Evolutionary conservation across 2,113 vertebrate genomes (phyloP), one percentile per base, ranked within the genome.

Genomic region (Theristicus caerulescens): DNA sequence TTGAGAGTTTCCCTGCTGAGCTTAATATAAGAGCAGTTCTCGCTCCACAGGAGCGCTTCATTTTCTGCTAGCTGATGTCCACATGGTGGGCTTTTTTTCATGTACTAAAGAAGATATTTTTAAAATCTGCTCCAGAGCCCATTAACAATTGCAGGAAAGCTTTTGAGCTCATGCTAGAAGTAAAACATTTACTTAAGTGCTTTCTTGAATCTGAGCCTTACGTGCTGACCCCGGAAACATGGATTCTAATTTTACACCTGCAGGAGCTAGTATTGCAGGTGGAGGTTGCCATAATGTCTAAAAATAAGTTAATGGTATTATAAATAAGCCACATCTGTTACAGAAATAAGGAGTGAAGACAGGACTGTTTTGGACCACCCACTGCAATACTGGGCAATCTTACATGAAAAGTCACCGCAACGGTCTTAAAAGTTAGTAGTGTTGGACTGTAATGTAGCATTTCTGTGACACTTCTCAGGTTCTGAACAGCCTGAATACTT

Each of bases 21-120:
- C 71, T 94, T 90, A 92, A 90, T 94, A 90, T 73, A 86, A 80
- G 64, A 96, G 67, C 90, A 94, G 92, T 95, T 96, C 74, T 93
- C 40, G 2, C 96, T 86, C 84, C 62, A 54, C 71, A 67, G 95
- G 96, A 51, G 58, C 6, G 1, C 90, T 94, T 88, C 51, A 20
- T 96, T 95, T 97, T 93, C 85, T 93, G 36, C 74, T 65, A 70
- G 78, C 88, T 93, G 66, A 88, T 95, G 71, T 96, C 92, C 93
- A 92, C 85, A 58, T 70, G 49, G 70, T 77, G 42, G 40, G 3
- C 4, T 78, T 67, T 88, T 80, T 90, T 88, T 83, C 42, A 81
- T 90, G 83, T 83, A 66, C 42, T 58, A 24, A 82, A 94, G 51
- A 71, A 78, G 66, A 46, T 90, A 62, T 46, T 85, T 96, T 76